These are phyloP conservation scores for Heterotis niloticus DNA, from an alignment of 2,113 vertebrate genomes.

Conservation along the genomic window DNA sequence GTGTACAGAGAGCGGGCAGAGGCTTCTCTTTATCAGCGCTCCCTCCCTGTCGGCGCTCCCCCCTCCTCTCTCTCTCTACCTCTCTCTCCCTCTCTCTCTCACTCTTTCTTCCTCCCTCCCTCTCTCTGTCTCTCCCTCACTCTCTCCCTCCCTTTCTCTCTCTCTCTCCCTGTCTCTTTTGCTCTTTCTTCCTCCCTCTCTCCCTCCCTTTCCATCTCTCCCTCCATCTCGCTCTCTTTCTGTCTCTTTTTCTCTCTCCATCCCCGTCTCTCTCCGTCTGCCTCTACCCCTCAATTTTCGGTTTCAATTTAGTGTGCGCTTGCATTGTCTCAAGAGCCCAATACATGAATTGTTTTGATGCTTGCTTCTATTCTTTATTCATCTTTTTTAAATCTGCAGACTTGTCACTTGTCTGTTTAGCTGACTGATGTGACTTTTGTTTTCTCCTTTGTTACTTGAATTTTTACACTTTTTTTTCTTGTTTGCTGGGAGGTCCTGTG, in stretches of 20 bases:
- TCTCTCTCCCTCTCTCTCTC: slow-evolving; percentile 28
- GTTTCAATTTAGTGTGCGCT: too few species aligned
- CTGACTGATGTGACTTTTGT: too few species aligned
- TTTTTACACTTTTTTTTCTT: too few species aligned
- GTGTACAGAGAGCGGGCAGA: slow-evolving; percentile 20
- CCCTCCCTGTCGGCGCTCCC: slow-evolving; percentile 43
- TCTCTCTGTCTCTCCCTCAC: slow-evolving; percentile 28
- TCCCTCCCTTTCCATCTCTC: too few species aligned
- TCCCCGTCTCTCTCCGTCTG: slow-evolving; percentile 4
- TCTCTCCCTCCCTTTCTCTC: slow-evolving; percentile 18
- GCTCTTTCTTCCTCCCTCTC: slow-evolving; percentile 6
- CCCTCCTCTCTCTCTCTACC: slow-evolving; percentile 38
- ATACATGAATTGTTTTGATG: too few species aligned
- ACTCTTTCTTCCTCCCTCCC: slow-evolving; percentile 14
- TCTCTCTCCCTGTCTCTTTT: slow-evolving; percentile 2
- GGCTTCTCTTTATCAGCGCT: slow-evolving; percentile 44
- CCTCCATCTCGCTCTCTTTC: slow-evolving; percentile 28
- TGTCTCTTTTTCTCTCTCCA: background rate
- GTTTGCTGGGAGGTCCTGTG: too few species aligned
- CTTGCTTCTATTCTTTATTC: too few species aligned
- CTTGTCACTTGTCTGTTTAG: too few species aligned
- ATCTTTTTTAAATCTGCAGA: too few species aligned
- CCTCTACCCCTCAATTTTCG: too few species aligned
- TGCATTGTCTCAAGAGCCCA: too few species aligned
- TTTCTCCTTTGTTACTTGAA: too few species aligned